Percentiles rank a stretch among this genome's conserved stretches.
These are phyloP conservation scores for Virgularia gustaviana DNA, from an alignment of 92 coral and sea anemone species.

Conservation along the genomic window DNA sequence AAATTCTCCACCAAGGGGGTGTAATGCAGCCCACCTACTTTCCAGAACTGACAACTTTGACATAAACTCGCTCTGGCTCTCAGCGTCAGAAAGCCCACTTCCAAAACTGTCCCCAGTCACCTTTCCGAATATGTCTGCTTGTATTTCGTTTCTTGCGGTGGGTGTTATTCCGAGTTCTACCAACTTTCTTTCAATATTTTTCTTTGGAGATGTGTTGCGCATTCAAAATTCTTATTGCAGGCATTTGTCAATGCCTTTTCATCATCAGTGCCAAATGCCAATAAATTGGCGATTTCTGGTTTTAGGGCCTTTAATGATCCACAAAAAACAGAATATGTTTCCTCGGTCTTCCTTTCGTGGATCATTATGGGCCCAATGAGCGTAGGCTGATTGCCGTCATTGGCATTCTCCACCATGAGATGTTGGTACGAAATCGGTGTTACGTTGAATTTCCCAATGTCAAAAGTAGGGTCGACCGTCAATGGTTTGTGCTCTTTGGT, in stretches of 20 bases:
- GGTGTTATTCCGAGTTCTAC: not conserved
- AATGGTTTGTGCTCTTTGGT: constrained; percentile 49
- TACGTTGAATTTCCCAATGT: constrained; percentile 55
- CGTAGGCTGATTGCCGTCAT: constrained; percentile 48
- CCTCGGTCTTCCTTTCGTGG: constrained; percentile 27
- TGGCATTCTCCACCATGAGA: constrained; percentile 21
- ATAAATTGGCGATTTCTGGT: constrained; percentile 1
- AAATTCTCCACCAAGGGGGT: constrained; percentile 2
- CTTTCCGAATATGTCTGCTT: no score
- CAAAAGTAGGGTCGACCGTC: constrained; percentile 58
- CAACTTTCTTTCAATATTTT: constrained; percentile 17
- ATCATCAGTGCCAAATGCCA: constrained; percentile 37
- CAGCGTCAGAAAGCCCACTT: no score
- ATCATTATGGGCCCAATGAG: constrained; percentile 22
- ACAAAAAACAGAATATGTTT: constrained; percentile 17
- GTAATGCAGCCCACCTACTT: no score
- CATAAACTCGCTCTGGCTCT: no score
- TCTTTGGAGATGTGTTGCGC: constrained; percentile 15
- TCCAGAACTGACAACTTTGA: no score
- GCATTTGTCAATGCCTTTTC: not conserved
- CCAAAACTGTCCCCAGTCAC: no score
- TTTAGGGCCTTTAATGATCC: constrained; percentile 14
- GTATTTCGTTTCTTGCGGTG: no score
- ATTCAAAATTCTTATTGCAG: constrained; percentile 19
- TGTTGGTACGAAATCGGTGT: constrained; percentile 60